Evolutionary conservation across 2,113 vertebrate genomes (phyloP), one percentile per base, ranked within the genome.

Genomic region (Mungos mungo): DNA sequence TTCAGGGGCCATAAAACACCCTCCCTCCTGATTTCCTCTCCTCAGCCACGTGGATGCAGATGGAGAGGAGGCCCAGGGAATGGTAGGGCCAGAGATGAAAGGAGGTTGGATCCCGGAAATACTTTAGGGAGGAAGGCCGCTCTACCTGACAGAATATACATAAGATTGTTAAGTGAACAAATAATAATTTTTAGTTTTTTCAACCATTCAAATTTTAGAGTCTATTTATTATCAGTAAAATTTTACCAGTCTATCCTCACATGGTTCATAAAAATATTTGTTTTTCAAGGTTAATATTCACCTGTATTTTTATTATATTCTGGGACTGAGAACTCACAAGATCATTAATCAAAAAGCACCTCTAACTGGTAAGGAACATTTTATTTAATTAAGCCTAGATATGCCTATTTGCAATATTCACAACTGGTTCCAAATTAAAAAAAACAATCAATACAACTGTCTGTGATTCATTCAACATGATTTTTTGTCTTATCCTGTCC

Each of bases 111-210:
- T 83, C 4, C 38, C 2, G 29, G 38, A 5, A 54, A 66, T 60
- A 71, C 31, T 81, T 72, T 31, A 69, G 35, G 23, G 25, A 90
- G 19, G 47, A 86, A 71, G 41, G 8, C 2, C 19, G 83, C 27
- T 2, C 33, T 71, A 7, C 4, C 25, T 6, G 72, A 72, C 38
- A 60, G 7, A 66, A 84, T 38, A 65, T 2, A 57, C 1, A 72
- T 3, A 72, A 27, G 23, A 76, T 5, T 29, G 1, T 69, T 77
- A 69, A 0, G 35, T 35, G 2, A 91, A 16, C 23, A 88, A 82
- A 72, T 74, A 80, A 31, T 79, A 71, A 8, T 74, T 97, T 95
- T 71, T 50, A 52, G 69, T 97, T 85, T 81, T 29, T 71, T 83
- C 85, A 80, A 35, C 10, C 6, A 65, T 29, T 91, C 3, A 85